These are phyloP conservation scores for Lycorma delicatula DNA, from an alignment of 1,140 invertebrate genomes.

Conservation along the genomic window DNA sequence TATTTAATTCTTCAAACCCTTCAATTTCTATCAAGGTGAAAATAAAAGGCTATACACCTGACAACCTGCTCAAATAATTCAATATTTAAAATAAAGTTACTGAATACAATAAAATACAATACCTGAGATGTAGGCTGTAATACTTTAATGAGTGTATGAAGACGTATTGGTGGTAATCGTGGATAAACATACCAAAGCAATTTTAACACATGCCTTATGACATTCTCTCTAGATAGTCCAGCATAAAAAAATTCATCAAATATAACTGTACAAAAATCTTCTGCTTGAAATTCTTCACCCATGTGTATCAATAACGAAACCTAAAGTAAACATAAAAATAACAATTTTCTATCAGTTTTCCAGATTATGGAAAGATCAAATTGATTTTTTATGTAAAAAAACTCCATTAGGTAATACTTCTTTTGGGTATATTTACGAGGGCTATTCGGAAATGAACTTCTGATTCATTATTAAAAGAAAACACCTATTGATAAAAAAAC, in stretches of 20 bases:
- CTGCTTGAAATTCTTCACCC: slow-evolving; percentile 83
- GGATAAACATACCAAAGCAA: slow-evolving; percentile 86
- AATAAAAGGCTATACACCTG: too few relatives aligned
- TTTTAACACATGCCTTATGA: slow-evolving; percentile 86
- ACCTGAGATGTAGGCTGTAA: slow-evolving; percentile 65
- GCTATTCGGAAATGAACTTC: too few relatives aligned
- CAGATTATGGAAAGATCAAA: too few relatives aligned
- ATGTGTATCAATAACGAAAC: slow-evolving; percentile 81
- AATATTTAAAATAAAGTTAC: slow-evolving; percentile 11
- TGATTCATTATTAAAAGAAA: too few relatives aligned
- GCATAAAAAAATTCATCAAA: slow-evolving; percentile 96
- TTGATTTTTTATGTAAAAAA: too few relatives aligned
- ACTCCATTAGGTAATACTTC: too few relatives aligned
- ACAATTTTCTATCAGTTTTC: too few relatives aligned
- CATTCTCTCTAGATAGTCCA: slow-evolving; percentile 79
- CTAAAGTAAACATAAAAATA: slow-evolving; percentile 35
- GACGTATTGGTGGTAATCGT: slow-evolving; percentile 67
- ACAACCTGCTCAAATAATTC: slow-evolving; percentile 10
- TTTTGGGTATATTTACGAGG: too few relatives aligned
- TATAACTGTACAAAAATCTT: slow-evolving; percentile 91
- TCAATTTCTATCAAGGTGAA: too few relatives aligned
- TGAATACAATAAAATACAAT: too few relatives aligned
- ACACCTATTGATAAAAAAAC: too few relatives aligned
- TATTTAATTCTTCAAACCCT: too few relatives aligned
- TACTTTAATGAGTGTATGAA: slow-evolving; percentile 79